Evolutionary conservation across 2,888 invertebrate genomes (phyloP).

Genomic region (Diadegma fenestrale): DNA sequence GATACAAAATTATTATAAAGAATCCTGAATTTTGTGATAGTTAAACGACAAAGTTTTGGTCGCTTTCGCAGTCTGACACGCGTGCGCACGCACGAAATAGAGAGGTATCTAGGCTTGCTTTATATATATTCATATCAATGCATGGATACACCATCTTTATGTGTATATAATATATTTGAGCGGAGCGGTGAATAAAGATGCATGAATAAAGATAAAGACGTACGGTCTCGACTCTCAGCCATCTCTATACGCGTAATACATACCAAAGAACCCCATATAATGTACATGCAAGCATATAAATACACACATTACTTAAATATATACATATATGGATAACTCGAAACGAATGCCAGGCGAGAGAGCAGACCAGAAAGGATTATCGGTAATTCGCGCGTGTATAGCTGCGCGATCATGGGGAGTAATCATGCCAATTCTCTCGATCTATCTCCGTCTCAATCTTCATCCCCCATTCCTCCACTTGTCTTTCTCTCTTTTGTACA

Average conservation of each 20-base stretch:
- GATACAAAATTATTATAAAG: too few species aligned
- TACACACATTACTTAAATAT: constrained; percentile 19
- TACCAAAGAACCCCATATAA: constrained; percentile 11
- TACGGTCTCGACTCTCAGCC: constrained; percentile 32
- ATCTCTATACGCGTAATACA: constrained; percentile 27
- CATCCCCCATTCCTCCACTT: neutral
- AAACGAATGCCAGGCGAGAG: constrained; percentile 26
- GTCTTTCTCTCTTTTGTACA: constrained; percentile 15
- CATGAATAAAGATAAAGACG: constrained; percentile 66
- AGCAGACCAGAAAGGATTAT: constrained; percentile 47
- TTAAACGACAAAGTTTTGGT: constrained; percentile 24
- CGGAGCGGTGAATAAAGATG: constrained; percentile 60
- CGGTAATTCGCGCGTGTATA: constrained; percentile 57
- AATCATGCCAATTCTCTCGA: constrained; percentile 40
- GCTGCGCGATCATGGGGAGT: constrained; percentile 51
- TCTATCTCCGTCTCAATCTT: constrained; percentile 33
- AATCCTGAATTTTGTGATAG: too few species aligned
- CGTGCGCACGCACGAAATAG: constrained; percentile 44
- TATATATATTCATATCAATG: constrained; percentile 19
- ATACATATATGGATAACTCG: constrained; percentile 22
- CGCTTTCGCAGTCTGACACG: constrained; percentile 11
- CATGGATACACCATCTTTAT: neutral
- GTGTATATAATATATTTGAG: constrained; percentile 48
- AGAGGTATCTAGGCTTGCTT: constrained; percentile 57
- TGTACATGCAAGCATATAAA: constrained; percentile 1